Percentiles rank a stretch among this genome's conserved stretches.
Conservation (phyloP, 2,797 vertebrate species). For the Melanotaenia maccullochi region DNA sequence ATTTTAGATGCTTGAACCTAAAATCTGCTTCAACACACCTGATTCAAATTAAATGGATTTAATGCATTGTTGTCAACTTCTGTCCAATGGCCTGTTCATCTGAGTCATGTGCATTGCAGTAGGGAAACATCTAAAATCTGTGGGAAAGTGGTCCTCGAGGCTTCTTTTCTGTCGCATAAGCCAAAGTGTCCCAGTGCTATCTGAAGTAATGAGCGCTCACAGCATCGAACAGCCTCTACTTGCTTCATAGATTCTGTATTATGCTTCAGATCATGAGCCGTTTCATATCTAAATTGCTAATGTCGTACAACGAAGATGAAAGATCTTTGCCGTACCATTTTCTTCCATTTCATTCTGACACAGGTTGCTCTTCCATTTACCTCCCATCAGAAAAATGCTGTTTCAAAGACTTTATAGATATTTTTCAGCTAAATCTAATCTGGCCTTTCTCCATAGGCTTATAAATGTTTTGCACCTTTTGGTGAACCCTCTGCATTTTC, state of each 20-base stretch:
- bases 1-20: too few relatives aligned
- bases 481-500: not conserved
- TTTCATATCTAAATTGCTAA: not conserved
- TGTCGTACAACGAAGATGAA: too few relatives aligned
- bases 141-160: too few relatives aligned
- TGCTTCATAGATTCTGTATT: not conserved
- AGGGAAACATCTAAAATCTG: too few relatives aligned
- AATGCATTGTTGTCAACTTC: too few relatives aligned
- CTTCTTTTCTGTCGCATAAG: not conserved
- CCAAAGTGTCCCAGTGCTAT: not conserved
- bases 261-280: not conserved
- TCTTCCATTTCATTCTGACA: not conserved
- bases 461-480: not conserved
- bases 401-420: not conserved
- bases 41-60: too few relatives aligned
- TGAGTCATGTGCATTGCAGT: too few relatives aligned
- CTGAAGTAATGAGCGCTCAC: not conserved
- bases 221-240: not conserved
- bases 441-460: not conserved
- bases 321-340: too few relatives aligned
- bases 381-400: not conserved
- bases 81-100: too few relatives aligned
- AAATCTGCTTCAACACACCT: too few relatives aligned
- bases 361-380: not conserved
- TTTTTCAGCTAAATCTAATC: not conserved